Evolutionary conservation across 2,113 vertebrate genomes (phyloP).

Genomic region (Aleadryas rufinucha): DNA sequence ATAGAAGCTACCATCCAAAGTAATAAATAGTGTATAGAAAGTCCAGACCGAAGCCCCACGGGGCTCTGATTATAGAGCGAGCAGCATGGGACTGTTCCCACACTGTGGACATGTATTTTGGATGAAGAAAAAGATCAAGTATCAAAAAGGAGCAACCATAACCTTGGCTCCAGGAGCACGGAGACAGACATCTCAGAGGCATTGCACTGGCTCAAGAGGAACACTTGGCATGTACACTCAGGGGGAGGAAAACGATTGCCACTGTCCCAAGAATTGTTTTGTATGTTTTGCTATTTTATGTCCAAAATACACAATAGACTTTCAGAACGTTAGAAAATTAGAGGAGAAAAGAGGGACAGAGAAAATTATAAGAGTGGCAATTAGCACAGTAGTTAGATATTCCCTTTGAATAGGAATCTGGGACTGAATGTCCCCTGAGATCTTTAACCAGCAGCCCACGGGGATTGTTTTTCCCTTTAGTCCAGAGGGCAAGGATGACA

Average conservation of each 20-base stretch:
- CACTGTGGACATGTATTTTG: neutral
- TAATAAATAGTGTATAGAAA: neutral
- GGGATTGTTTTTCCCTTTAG: neutral
- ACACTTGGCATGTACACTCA: neutral
- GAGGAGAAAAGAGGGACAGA: neutral
- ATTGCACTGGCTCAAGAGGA: neutral
- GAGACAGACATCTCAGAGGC: neutral
- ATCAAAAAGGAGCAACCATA: neutral
- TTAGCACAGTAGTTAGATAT: neutral
- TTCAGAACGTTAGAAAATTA: neutral
- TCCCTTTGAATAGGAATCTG: neutral
- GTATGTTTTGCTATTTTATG: neutral
- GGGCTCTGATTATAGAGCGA: neutral
- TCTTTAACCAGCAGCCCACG: neutral
- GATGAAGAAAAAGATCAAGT: slow-evolving; percentile 5
- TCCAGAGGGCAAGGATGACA: neutral
- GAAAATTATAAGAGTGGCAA: neutral
- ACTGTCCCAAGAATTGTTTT: neutral
- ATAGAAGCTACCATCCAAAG: neutral
- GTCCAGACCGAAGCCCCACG: neutral
- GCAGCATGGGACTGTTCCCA: neutral
- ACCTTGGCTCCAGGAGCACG: neutral
- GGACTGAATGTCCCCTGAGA: neutral
- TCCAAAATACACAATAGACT: neutral
- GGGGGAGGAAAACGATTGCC: neutral